Percentiles rank a stretch among this genome's conserved stretches.
Conservation (phyloP, 2,797 vertebrate genomes). For the Chromis chromis region DNA sequence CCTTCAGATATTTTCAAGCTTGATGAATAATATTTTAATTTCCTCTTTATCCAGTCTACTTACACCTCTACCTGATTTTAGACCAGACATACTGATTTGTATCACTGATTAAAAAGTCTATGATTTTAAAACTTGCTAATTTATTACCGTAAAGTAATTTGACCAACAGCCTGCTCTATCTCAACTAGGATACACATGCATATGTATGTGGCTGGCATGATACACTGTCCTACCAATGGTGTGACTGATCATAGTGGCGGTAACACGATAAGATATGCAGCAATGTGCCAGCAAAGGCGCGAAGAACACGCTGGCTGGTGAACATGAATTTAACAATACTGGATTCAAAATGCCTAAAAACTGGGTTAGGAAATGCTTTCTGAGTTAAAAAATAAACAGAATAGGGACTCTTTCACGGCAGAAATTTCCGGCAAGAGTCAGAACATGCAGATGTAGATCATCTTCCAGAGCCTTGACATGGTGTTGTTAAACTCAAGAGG, state of each 20-base stretch:
- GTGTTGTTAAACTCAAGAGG: too few species aligned
- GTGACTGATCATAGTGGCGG: too few species aligned
- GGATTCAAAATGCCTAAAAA: not conserved
- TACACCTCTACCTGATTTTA: not conserved
- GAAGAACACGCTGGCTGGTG: not conserved
- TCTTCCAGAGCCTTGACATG: too few species aligned
- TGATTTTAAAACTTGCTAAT: not conserved
- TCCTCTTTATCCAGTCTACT: not conserved
- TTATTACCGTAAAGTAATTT: too few species aligned
- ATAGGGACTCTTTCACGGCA: too few species aligned
- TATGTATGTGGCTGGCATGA: not conserved
- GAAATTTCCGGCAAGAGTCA: too few species aligned
- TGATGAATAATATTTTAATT: constrained; percentile 8
- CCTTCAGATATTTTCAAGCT: not conserved
- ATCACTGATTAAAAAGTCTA: not conserved
- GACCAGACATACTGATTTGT: not conserved
- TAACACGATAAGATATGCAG: not conserved
- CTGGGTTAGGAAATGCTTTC: too few species aligned
- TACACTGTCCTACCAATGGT: not conserved
- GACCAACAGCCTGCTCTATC: too few species aligned
- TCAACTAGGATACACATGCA: too few species aligned
- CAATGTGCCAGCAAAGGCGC: not conserved
- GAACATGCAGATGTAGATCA: too few species aligned
- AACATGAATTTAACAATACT: not conserved
- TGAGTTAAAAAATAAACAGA: too few species aligned